Conservation (phyloP, 2,888 invertebrate species). For the Lamproptera curius region DNA sequence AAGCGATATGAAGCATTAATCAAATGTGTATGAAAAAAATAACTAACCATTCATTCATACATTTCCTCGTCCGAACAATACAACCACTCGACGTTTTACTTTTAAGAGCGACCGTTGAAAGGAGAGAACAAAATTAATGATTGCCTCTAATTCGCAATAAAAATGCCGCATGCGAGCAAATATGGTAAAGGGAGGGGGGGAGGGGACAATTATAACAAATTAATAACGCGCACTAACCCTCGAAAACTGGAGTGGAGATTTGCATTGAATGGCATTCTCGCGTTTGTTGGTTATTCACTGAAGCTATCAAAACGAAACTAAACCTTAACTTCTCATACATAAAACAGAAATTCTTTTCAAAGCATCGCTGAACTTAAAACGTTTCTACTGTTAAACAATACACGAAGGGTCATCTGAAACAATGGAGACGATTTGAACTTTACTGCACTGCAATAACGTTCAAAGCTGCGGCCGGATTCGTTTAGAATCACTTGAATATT, state of each 20-base stretch:
- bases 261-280: constrained; percentile 70
- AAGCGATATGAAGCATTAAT: constrained; percentile 55
- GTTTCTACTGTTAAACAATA: constrained; percentile 32
- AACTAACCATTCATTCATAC: constrained; percentile 44
- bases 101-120: constrained; percentile 46
- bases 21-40: constrained; percentile 48
- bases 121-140: constrained; percentile 76
- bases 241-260: constrained; percentile 75
- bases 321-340: constrained; percentile 24
- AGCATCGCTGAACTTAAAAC: constrained; percentile 30
- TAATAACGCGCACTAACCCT: constrained; percentile 75
- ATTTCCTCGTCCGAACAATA: constrained; percentile 41
- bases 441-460: constrained; percentile 35
- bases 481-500: constrained; percentile 74
- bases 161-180: constrained; percentile 76
- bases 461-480: constrained; percentile 30
- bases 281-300: constrained; percentile 55
- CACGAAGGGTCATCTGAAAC: constrained; percentile 65
- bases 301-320: constrained; percentile 27
- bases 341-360: constrained; percentile 18
- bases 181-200: constrained; percentile 61
- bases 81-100: constrained; percentile 66
- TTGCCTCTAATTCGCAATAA: constrained; percentile 77
- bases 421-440: constrained; percentile 40
- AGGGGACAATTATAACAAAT: constrained; percentile 76